Evolutionary conservation across 2,797 vertebrate genomes (phyloP), one percentile per base, ranked within the genome.

Genomic region (Malurus splendens): DNA sequence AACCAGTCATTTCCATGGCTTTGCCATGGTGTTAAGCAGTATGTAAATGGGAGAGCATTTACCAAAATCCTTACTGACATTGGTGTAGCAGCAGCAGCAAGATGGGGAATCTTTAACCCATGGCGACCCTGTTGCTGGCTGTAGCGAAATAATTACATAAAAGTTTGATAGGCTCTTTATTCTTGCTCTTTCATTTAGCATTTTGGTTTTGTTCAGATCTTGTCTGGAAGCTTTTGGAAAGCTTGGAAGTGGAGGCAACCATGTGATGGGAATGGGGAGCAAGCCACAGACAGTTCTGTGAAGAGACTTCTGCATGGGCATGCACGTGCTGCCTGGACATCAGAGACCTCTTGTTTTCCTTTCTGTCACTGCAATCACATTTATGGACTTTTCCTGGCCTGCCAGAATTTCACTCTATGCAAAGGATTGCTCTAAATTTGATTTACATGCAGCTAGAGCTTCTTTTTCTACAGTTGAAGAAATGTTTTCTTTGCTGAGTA

Each of bases 361-460:
- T 90, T 70, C 55, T 77, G 47, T 70, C 65, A 30, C 57, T 48
- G 68, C 65, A 52, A 4, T 61, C 54, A 33, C 73, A n/a, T 74
- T 77, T 68, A 51, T 81, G 70, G 82, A 68, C 78, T 90, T 87
- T 89, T 87, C 55, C 39, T 89, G 85, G 41, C 62, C 55, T 89
- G n/a, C 9, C 62, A 83, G 90, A n/a, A 59, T 90, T 82, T 81
- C 33, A 25, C 66, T 82, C 17, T 67, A 12, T 92, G 85, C 73
- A 87, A 93, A 90, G 17, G 51, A 90, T 33, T 61, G 28, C 77
- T 92, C 89, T 90, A 59, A 78, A 81, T 86, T 91, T 82, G 87
- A 85, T 90, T 86, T 89, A 41, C 8, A 3, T 74, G 79, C 51
- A 75, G 73, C 51, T 89, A 57, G 68, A 80, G 23, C 77, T 87